Base-by-base conservation (phyloP, 2,888 invertebrate genomes). In the Tenthredo amoena region DNA sequence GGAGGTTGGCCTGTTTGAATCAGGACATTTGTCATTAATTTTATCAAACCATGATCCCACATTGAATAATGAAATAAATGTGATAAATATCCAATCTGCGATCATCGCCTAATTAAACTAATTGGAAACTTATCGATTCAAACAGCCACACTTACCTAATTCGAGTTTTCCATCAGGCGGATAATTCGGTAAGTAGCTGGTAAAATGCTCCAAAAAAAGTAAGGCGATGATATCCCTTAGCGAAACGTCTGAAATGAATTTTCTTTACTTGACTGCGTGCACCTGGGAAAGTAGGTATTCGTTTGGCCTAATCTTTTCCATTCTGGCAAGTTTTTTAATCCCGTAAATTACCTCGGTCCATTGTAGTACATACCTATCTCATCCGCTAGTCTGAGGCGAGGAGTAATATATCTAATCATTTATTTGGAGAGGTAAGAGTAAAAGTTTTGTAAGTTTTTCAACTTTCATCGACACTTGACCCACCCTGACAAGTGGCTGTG, bases 381-480 rank as follows among this genome's bases (percentile, higher is more conserved):
- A 62, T 21, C 31, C 34, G 12, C 10, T 31, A 15, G 15, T 68
- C 31, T 26, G 3, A 34, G 6, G 18, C 68, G 31, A 68, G 68
- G 31, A 68, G 68, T 34, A 34, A 68, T 68, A 68, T 26, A 26
- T 34, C 68, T 68, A 68, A 68, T 68, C 68, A 68, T 68, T 68
- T 68, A 68, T 68, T 34, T 68, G 31, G 68, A 68, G 4, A 68
- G 68, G 15, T 68, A 9, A 18, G 31, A 68, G 68, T 68, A 31
- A 34, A 68, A 68, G 68, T 68, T 68, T 34, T 4, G 15, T 18
- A 34, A 68, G 68, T 68, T 34, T 62, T 77, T 77, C 77, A 77
- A 77, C 50, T 77, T 77, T 77, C 77, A 77, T 77, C 77, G 77
- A 77, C 77, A 77, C 77, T 77, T 77, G 77, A 77, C 55, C 77